phyloP scores from a whole-genome alignment of 2,113 vertebrate genomes.

The Oxyura jamaicensis region DNA sequence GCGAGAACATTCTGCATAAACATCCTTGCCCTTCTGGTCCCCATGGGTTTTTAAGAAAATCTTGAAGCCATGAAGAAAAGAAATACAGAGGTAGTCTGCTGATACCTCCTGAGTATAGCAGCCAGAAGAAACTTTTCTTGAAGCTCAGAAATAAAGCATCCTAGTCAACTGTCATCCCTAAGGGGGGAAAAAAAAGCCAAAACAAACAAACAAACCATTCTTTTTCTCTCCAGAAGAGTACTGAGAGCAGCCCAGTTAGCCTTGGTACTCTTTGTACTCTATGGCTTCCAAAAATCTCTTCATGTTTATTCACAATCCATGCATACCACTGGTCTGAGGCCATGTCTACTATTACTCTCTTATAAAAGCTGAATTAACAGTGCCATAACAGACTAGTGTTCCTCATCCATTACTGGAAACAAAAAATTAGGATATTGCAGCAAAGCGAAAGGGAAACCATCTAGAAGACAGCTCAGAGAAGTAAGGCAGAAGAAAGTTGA shows the following conservation, averaged over 20 bases:
- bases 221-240: not conserved
- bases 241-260: not conserved
- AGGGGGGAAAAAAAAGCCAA: not conserved
- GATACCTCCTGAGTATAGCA: rapidly evolving
- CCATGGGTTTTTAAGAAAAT: not conserved
- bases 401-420: not conserved
- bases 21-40: not conserved
- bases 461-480: not conserved
- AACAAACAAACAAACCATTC: not conserved
- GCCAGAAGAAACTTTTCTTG: not conserved
- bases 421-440: not conserved
- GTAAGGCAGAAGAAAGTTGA: not conserved
- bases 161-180: not conserved
- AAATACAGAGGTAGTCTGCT: not conserved
- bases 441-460: not conserved
- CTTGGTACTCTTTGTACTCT: not conserved
- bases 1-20: not conserved
- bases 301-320: not conserved
- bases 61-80: not conserved
- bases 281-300: not conserved
- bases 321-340: not conserved
- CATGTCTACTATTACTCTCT: not conserved
- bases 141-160: not conserved
- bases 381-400: not conserved
- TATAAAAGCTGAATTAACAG: not conserved